Evolutionary conservation across 2,113 vertebrate species (phyloP).

Genomic region (Glaucidium brasilianum): DNA sequence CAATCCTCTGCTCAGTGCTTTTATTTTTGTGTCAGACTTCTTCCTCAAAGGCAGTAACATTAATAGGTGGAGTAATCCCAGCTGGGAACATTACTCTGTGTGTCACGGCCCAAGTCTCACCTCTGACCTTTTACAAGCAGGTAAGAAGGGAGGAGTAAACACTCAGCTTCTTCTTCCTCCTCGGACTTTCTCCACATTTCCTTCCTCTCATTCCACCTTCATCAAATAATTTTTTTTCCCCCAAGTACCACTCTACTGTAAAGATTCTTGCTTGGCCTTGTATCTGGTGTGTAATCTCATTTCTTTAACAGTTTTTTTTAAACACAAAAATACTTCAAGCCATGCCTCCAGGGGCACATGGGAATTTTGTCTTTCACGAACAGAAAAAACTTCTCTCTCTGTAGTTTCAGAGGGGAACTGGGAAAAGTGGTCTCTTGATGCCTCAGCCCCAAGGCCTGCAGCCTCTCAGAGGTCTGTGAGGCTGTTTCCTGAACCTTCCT

Average conservation of each 20-base stretch:
- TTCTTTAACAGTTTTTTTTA: neutral
- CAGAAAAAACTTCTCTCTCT: neutral
- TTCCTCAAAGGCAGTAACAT: neutral
- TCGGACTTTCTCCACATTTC: fast-evolving
- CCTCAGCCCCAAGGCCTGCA: neutral
- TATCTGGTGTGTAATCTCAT: neutral
- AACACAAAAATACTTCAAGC: neutral
- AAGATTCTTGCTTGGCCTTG: neutral
- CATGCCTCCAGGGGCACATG: neutral
- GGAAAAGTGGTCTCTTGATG: neutral
- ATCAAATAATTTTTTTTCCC: neutral
- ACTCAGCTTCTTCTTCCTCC: neutral
- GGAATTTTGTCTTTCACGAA: neutral
- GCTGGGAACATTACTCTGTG: no score
- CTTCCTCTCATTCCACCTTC: neutral
- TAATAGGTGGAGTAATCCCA: neutral
- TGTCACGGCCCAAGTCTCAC: neutral
- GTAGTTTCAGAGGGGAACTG: neutral
- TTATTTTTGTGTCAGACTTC: neutral
- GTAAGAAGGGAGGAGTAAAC: neutral
- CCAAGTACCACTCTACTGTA: neutral
- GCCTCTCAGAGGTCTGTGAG: neutral
- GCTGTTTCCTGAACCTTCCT: neutral
- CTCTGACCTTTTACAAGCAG: neutral
- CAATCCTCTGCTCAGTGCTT: neutral